Evolutionary conservation across 2,797 vertebrate genomes (phyloP), one percentile per base, ranked within the genome.

Genomic region (Phoeniculus purpureus): DNA sequence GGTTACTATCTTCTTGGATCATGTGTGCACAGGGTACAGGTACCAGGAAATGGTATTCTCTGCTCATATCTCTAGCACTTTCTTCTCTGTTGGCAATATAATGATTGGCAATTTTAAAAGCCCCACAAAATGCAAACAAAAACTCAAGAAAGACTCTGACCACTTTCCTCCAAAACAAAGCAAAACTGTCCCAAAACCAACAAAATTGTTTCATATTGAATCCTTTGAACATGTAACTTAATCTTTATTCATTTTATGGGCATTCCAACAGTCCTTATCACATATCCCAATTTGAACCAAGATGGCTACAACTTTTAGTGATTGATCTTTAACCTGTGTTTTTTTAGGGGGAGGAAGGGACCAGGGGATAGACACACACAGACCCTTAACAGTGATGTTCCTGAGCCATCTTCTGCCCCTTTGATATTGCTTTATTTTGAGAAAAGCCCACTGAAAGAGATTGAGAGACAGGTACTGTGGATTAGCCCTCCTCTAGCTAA

Each of bases 401-500:
- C 70, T 77, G 18, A 54, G n/a, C 23, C 17, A 4, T 70, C 18
- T 77, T 65, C n/a, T 73, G 7, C 5, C 13, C 7, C 19, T 75
- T 78, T 48, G 7, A 50, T 4, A 0, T 47, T 89, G 31, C 12
- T 22, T 59, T 52, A 31, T 31, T 70, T 77, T 31, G 40, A 12
- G 27, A 62, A 89, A 71, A 92, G 25, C 37, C 12, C 34, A 32
- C 12, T 40, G 34, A 56, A 67, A 60, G 16, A 4, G 6, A 3
- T 18, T 54, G 27, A 23, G 26, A 66, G 54, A 29, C 3, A 59
- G 6, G 8, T 54, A 23, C 12, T 37, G 14, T 21, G 14, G 10
- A 6, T 62, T 72, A 64, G 22, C 2, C 2, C 0, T 3, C 2
- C 12, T 77, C 31, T 1, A 3, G 21, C 21, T 51, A 47, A 22